phyloP scores from a whole-genome alignment of 2,797 vertebrate genomes.

The Crax fasciolata region DNA sequence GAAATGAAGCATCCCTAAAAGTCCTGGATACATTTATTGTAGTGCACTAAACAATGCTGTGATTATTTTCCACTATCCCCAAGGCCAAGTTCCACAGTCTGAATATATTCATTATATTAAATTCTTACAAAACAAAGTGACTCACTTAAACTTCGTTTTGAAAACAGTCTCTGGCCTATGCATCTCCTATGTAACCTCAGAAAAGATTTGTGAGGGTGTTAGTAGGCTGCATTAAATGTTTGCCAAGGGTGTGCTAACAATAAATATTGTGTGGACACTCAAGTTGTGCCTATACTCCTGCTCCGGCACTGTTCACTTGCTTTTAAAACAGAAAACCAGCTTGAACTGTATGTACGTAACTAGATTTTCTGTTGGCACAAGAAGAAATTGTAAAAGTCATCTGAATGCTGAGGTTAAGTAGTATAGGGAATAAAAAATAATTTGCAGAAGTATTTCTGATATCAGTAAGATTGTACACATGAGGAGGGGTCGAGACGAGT shows the following conservation, averaged over 20 bases:
- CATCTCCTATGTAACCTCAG: background rate
- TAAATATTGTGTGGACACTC: background rate
- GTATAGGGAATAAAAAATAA: background rate
- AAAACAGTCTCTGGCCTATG: background rate
- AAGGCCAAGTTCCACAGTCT: background rate
- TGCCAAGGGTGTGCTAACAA: background rate
- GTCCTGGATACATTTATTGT: background rate
- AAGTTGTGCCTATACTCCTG: background rate
- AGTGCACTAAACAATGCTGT: background rate
- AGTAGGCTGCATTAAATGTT: background rate
- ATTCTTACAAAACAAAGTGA: background rate
- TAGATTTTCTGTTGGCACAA: background rate
- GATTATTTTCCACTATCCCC: rapidly evolving
- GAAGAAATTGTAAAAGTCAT: background rate
- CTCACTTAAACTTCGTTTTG: background rate
- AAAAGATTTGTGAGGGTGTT: background rate
- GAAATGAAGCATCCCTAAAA: background rate
- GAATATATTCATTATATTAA: background rate
- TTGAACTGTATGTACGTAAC: background rate
- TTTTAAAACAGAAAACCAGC: background rate
- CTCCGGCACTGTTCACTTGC: background rate
- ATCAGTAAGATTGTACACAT: background rate
- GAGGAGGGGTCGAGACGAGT: background rate
- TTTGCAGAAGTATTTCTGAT: background rate
- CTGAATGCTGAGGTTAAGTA: background rate